A percentile compares a stretch with the other conserved stretches of the same genome.
Evolutionary conservation across 2,888 invertebrate species (phyloP).

Genomic region (Eilema caniola): DNA sequence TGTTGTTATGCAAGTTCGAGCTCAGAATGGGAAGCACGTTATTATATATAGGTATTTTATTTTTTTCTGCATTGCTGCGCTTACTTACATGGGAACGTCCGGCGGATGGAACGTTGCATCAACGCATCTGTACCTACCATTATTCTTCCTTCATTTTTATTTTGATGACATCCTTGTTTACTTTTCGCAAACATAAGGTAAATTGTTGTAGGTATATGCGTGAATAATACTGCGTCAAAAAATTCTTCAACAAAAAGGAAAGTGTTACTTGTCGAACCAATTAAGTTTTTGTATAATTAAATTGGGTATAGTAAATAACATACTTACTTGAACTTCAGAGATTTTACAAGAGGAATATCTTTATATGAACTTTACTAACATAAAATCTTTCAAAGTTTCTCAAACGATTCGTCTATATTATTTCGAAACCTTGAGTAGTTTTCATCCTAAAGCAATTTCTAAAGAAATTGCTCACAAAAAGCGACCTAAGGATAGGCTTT

Average conservation of each 20-base stretch:
- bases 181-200: not conserved
- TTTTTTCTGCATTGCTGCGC: not conserved
- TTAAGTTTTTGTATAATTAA: no score
- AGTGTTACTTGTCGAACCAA: no score
- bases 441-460: not conserved
- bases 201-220: not conserved
- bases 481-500: slow-evolving; percentile 10
- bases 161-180: not conserved
- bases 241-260: no score
- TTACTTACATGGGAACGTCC: not conserved
- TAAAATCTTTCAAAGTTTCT: not conserved
- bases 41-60: slow-evolving; percentile 3
- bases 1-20: not conserved
- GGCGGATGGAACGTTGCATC: not conserved
- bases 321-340: no score
- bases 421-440: not conserved
- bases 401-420: not conserved
- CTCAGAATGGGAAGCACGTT: not conserved
- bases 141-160: slow-evolving; percentile 5
- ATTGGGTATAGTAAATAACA: no score
- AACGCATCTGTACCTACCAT: not conserved
- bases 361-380: not conserved
- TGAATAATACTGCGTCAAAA: no score
- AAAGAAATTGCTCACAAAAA: slow-evolving; percentile 4
- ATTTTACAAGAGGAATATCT: no score